Conservation (phyloP, 1,140 invertebrate genomes). For the Brachionus plicatilis region DNA sequence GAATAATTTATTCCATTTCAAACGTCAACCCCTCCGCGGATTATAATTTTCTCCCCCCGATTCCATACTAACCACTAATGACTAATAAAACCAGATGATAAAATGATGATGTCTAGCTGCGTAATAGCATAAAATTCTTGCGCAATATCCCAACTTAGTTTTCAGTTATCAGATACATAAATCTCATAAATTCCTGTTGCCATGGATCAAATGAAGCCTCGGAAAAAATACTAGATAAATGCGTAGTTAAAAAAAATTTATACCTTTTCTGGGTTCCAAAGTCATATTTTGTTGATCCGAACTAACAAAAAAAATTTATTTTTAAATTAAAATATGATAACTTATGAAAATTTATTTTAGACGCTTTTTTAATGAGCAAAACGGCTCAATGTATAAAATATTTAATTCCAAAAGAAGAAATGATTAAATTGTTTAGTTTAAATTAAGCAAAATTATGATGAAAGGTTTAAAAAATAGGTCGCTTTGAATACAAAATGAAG, state of each 20-base stretch:
- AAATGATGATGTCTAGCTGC: not conserved
- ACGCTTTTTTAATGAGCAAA: not conserved
- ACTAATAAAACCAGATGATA: not conserved
- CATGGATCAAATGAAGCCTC: not conserved
- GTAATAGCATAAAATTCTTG: not conserved
- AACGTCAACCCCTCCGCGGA: not conserved
- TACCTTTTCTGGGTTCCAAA: not conserved
- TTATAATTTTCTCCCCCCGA: not conserved
- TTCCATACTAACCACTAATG: not conserved
- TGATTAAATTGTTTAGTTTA: not conserved
- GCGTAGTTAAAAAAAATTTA: not conserved
- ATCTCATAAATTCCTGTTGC: not conserved
- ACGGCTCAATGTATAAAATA: not conserved
- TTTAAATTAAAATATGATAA: not conserved
- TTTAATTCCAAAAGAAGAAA: not conserved
- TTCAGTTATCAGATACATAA: not conserved
- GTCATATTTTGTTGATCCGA: not conserved
- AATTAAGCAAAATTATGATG: constrained; percentile 8
- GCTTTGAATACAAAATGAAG: not conserved
- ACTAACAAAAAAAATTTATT: not conserved
- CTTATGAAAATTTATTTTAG: not conserved
- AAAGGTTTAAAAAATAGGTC: not conserved
- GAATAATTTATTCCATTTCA: not conserved
- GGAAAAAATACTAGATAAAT: not conserved
- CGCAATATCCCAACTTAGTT: not conserved